Conservation (phyloP, 35 echinoderm and acorn worm genomes). For the Diadema setosum region DNA sequence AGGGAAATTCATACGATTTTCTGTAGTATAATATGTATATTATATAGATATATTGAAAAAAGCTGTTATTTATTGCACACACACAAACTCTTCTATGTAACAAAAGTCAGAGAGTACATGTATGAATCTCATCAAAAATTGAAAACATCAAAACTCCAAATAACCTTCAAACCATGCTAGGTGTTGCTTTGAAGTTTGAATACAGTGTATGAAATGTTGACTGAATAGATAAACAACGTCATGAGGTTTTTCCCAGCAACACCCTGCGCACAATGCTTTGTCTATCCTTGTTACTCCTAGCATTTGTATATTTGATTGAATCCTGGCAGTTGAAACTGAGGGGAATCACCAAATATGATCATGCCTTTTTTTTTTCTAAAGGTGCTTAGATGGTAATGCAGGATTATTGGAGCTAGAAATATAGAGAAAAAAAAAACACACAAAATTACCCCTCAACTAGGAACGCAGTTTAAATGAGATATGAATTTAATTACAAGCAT, state of each 20-base stretch:
- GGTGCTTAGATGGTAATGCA: no score
- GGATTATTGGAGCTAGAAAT: no score
- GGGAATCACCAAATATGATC: no score
- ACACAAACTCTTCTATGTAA: constrained; percentile 6
- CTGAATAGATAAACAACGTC: background rate
- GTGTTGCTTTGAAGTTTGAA: background rate
- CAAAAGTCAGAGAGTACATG: constrained; percentile 5
- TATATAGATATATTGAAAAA: constrained; percentile 14
- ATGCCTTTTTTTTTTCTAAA: no score
- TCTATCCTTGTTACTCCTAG: no score
- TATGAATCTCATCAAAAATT: background rate
- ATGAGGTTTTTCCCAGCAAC: background rate
- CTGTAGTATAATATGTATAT: constrained; percentile 2
- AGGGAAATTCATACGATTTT: no score
- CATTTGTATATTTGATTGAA: no score
- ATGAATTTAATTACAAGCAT: background rate
- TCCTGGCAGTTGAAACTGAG: no score
- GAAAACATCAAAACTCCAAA: background rate
- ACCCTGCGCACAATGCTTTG: no score
- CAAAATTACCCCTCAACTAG: background rate
- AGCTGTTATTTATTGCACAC: constrained; percentile 10
- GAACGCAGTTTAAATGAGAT: background rate
- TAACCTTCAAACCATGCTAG: background rate
- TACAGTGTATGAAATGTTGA: background rate
- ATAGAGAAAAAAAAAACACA: no score